Evolutionary conservation across 2,113 vertebrate species (phyloP).

Genomic region (Dipodomys ordii): DNA sequence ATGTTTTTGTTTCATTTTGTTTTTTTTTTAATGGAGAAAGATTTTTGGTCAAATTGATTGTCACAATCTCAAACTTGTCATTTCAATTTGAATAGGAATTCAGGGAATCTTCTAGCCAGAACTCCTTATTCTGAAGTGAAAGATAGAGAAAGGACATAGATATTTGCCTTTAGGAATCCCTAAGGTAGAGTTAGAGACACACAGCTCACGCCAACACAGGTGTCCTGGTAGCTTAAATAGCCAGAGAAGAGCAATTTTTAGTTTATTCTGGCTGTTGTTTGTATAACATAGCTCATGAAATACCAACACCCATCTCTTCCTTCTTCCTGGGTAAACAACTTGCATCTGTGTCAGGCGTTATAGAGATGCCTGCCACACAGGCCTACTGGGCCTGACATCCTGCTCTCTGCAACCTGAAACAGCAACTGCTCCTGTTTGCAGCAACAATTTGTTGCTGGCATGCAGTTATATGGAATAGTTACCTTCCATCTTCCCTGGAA

Average conservation of each 20-base stretch:
- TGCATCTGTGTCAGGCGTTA: not conserved
- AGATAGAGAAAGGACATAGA: conserved; percentile 9
- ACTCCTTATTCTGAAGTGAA: conserved; percentile 51
- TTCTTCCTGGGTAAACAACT: not conserved
- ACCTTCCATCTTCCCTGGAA: fast-evolving
- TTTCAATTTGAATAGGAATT: conserved; percentile 51
- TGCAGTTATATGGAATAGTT: not conserved
- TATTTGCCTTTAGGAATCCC: conserved; percentile 41
- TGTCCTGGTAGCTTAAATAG: conserved; percentile 32
- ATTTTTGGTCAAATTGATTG: conserved; percentile 70
- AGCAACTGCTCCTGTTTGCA: not conserved
- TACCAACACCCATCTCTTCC: not conserved
- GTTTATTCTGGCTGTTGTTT: conserved; percentile 36
- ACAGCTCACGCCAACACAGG: conserved; percentile 31
- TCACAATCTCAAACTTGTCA: conserved; percentile 73
- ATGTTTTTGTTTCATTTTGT: too few species aligned
- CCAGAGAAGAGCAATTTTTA: conserved; percentile 29
- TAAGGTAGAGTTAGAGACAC: conserved; percentile 20
- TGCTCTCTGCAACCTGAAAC: not conserved
- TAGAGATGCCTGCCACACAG: too few species aligned
- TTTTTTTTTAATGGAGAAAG: conserved; percentile 46
- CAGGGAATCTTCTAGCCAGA: conserved; percentile 69
- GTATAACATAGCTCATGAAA: conserved; percentile 3
- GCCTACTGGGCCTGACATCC: not conserved
- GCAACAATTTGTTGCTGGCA: not conserved